A percentile compares a stretch with the other conserved stretches of the same genome.
phyloP scores from a whole-genome alignment of 2,113 vertebrate genomes.

The Mus spicilegus region DNA sequence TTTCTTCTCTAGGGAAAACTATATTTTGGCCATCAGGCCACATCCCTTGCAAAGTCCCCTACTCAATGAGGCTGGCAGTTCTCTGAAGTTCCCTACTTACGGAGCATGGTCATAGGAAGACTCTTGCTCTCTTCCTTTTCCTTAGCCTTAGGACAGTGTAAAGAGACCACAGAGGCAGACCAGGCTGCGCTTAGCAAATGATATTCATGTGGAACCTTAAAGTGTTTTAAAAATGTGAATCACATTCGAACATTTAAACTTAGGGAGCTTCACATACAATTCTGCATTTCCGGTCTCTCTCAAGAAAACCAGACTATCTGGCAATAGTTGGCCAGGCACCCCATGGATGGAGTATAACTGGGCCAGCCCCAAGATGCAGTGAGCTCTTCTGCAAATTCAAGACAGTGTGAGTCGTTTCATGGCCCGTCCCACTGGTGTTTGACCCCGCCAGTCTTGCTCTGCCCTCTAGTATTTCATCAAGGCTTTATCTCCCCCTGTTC shows the following conservation, averaged over 20 bases:
- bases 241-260: slow-evolving; percentile 26
- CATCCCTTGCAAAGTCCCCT: neutral
- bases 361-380: neutral
- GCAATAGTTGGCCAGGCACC: neutral
- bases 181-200: neutral
- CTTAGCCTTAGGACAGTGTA: neutral
- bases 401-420: neutral
- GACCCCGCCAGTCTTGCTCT: neutral
- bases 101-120: neutral
- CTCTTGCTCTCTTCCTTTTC: neutral
- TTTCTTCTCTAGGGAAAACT: neutral
- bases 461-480: neutral
- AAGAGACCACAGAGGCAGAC: neutral
- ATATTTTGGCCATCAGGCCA: neutral
- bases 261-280: neutral
- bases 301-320: neutral
- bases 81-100: neutral
- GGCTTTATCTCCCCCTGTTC: neutral
- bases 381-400: neutral
- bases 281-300: neutral
- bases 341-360: neutral
- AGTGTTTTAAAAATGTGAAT: slow-evolving; percentile 5
- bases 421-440: neutral
- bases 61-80: neutral
- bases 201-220: neutral